Conservation (phyloP, 2,113 vertebrate species). For the Lagopus muta region DNA sequence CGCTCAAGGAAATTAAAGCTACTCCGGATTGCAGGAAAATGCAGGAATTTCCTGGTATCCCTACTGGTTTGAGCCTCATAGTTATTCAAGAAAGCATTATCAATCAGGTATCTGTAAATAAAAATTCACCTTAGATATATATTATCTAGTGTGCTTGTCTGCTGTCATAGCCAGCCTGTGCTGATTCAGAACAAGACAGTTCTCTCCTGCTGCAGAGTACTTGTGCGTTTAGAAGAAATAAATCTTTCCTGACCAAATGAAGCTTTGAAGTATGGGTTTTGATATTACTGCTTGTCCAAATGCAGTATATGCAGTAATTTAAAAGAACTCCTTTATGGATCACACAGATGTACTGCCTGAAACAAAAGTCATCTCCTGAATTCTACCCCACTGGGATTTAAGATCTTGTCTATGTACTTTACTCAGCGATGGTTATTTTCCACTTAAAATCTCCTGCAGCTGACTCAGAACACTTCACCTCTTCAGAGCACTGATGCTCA, state of each 20-base stretch:
- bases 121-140: conserved; percentile 18
- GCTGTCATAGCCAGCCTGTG: background rate
- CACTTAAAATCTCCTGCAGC: background rate
- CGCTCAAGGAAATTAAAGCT: background rate
- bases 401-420: fast-evolving
- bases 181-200: conserved; percentile 7
- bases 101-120: conserved; percentile 8
- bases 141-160: background rate
- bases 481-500: background rate
- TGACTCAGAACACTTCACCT: background rate
- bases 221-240: conserved; percentile 24
- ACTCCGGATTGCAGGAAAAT: background rate
- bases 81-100: background rate
- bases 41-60: background rate
- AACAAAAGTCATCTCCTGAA: background rate
- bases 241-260: background rate
- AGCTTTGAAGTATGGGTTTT: conserved; percentile 6
- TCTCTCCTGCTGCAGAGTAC: conserved; percentile 1
- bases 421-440: background rate
- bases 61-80: background rate
- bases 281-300: conserved; percentile 12
- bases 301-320: conserved; percentile 3
- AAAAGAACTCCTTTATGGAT: background rate
- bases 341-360: background rate
- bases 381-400: background rate